phyloP scores from a whole-genome alignment of 1,140 invertebrate genomes.

The Lepidostoma basale region DNA sequence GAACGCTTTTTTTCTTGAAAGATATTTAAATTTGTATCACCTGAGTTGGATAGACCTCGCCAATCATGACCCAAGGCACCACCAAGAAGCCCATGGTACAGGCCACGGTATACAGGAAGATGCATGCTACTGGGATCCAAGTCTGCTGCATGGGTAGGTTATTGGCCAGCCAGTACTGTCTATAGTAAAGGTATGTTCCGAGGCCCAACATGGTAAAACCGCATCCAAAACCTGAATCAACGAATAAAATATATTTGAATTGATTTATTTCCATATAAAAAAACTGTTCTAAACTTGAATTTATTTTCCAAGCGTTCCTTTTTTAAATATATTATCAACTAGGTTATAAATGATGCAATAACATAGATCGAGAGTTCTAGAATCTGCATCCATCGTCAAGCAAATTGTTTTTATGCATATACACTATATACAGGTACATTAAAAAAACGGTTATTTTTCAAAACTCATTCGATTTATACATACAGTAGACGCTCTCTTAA shows the following conservation, averaged over 20 bases:
- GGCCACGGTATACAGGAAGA: conserved; percentile 67
- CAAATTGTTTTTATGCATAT: no score
- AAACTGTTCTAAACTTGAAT: neutral
- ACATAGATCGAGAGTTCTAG: no score
- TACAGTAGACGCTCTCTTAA: no score
- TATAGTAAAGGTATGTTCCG: conserved; percentile 65
- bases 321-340: no score
- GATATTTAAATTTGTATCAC: conserved; percentile 48
- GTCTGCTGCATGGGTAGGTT: conserved; percentile 53
- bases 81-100: conserved; percentile 73
- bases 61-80: conserved; percentile 77
- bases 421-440: no score
- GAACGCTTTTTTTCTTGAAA: no score
- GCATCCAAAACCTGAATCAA: conserved; percentile 63
- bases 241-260: conserved; percentile 35
- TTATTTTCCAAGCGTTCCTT: no score
- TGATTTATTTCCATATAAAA: neutral
- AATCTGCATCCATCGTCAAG: no score
- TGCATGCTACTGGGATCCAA: conserved; percentile 69
- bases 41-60: conserved; percentile 70
- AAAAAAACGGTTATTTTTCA: no score
- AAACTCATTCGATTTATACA: no score
- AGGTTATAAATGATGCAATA: no score
- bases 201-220: conserved; percentile 68
- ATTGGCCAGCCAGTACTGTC: conserved; percentile 55